Evolutionary conservation across 1,140 invertebrate species (phyloP).

Genomic region (Ectropis grisescens): DNA sequence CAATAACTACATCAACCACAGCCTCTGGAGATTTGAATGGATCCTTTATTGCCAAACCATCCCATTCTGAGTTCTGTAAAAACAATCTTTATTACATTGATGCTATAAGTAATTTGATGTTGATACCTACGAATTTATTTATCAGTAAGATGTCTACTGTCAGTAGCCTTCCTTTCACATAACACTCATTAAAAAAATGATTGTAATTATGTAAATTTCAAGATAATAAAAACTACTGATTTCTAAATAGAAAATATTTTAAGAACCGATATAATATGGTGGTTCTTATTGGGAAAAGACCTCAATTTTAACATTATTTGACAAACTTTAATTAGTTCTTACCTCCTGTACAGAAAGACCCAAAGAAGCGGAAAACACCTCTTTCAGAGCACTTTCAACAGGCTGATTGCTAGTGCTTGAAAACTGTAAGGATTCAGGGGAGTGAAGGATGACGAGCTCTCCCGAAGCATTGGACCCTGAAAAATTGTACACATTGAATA

Average conservation of each 20-base stretch:
- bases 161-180: no score
- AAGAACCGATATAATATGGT: no score
- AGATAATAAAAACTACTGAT: no score
- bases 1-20: conserved; percentile 79
- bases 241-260: no score
- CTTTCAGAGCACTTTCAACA: conserved; percentile 76
- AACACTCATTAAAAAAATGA: no score
- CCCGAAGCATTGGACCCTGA: conserved; percentile 74
- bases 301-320: no score
- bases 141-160: no score
- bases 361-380: conserved; percentile 79
- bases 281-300: no score
- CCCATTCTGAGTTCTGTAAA: conserved; percentile 78
- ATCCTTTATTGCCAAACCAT: conserved; percentile 77
- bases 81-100: conserved; percentile 2
- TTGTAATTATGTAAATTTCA: no score
- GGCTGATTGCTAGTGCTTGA: conserved; percentile 61
- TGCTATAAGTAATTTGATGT: no score
- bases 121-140: no score
- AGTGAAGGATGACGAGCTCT: conserved; percentile 77
- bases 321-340: conserved; percentile 7
- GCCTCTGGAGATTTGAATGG: conserved; percentile 85
- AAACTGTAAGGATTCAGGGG: conserved; percentile 76
- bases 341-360: conserved; percentile 77
- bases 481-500: conserved; percentile 24